A percentile compares a stretch with the other conserved stretches of the same genome.
phyloP scores from a whole-genome alignment of 2,888 invertebrate species.

The Tetheella fluctuosa region DNA sequence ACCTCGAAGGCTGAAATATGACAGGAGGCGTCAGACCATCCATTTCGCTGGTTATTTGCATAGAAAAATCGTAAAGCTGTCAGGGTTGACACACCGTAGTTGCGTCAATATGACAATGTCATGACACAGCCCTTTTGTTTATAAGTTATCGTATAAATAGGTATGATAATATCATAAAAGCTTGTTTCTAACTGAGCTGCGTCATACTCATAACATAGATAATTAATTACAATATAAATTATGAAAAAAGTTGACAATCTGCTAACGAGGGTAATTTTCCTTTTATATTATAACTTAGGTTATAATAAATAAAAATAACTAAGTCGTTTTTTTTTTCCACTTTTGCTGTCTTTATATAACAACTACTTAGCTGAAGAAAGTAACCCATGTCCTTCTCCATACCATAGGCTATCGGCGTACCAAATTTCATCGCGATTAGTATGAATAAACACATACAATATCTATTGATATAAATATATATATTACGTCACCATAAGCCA shows the following conservation, averaged over 20 bases:
- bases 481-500: too few relatives aligned
- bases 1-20: slow-evolving; percentile 50
- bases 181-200: slow-evolving; percentile 26
- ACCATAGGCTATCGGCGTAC: too few relatives aligned
- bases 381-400: too few relatives aligned
- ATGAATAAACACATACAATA: too few relatives aligned
- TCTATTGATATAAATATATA: background rate
- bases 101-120: slow-evolving; percentile 35
- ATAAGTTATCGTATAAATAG: slow-evolving; percentile 8
- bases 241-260: background rate
- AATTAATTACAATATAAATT: slow-evolving; percentile 1
- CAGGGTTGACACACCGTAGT: slow-evolving; percentile 51
- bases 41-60: slow-evolving; percentile 63
- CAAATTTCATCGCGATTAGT: too few relatives aligned
- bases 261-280: too few relatives aligned
- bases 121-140: slow-evolving; percentile 25
- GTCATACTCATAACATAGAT: slow-evolving; percentile 10
- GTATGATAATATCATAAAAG: slow-evolving; percentile 28
- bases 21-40: slow-evolving; percentile 54
- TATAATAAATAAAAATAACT: too few relatives aligned
- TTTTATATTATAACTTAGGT: too few relatives aligned
- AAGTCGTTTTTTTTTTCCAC: too few relatives aligned
- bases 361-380: too few relatives aligned
- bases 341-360: too few relatives aligned
- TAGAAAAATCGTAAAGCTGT: slow-evolving; percentile 64